These are phyloP conservation scores for Turritopsis dohrnii DNA, from an alignment of 30 jellyfish, hydroid and myxozoan genomes.

Conservation along the genomic window DNA sequence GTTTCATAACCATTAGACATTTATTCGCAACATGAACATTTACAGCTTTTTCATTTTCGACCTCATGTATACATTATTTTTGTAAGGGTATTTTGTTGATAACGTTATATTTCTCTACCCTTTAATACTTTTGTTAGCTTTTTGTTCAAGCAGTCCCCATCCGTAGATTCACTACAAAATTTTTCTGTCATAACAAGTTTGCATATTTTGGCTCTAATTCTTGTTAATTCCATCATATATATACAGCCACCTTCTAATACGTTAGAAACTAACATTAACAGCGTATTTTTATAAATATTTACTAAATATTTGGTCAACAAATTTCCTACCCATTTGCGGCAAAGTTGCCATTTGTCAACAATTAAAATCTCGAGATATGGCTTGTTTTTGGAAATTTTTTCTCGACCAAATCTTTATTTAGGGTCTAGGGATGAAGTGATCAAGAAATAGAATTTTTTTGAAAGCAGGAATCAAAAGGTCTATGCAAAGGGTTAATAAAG, in stretches of 20 bases:
- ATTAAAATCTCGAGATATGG: neutral
- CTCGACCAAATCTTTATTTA: neutral
- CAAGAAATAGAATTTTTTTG: neutral
- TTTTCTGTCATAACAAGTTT: neutral
- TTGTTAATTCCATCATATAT: neutral
- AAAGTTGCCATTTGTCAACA: conserved; percentile 18
- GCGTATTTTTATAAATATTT: neutral
- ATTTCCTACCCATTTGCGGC: conserved; percentile 6
- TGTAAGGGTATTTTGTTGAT: neutral
- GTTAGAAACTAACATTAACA: neutral
- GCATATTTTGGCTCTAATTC: neutral
- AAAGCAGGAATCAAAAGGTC: conserved; percentile 6
- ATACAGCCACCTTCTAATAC: neutral
- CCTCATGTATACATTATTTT: neutral
- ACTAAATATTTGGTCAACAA: neutral
- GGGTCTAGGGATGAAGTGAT: neutral
- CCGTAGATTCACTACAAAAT: neutral
- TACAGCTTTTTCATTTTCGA: neutral
- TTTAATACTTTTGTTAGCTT: neutral
- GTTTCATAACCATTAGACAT: conserved; percentile 15
- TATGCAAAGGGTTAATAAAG: conserved; percentile 8
- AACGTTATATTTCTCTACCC: neutral
- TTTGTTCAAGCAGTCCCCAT: neutral
- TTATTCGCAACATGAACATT: neutral
- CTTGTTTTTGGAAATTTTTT: neutral